Conservation (phyloP, 2,888 invertebrate genomes). For the Stramonita haemastoma region DNA sequence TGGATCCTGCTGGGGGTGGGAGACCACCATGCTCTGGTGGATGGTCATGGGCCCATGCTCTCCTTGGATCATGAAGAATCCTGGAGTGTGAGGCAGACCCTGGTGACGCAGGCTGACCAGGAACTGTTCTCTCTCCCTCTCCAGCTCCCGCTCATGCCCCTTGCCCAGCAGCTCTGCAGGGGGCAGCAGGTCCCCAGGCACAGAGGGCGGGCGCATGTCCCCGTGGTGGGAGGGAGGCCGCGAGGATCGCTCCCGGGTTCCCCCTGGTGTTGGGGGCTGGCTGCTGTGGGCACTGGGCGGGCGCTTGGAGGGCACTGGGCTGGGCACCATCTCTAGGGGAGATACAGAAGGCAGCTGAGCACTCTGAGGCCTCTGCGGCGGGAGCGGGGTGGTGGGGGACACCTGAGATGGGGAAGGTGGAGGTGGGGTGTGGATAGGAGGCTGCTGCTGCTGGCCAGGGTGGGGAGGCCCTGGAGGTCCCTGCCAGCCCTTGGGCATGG, state of each 20-base stretch:
- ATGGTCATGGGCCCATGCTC: slow-evolving; percentile 41
- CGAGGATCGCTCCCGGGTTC: slow-evolving; percentile 28
- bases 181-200: slow-evolving; percentile 30
- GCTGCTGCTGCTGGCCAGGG: slow-evolving; percentile 25
- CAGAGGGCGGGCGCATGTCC: slow-evolving; percentile 36
- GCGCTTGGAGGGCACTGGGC: slow-evolving; percentile 38
- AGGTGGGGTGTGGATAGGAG: slow-evolving; percentile 36
- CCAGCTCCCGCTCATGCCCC: slow-evolving; percentile 42
- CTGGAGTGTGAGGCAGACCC: slow-evolving; percentile 14
- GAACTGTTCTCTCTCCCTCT: slow-evolving; percentile 45
- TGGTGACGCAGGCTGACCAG: slow-evolving; percentile 27
- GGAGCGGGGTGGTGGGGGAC: slow-evolving; percentile 39
- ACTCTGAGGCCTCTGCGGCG: slow-evolving; percentile 45
- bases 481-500: slow-evolving; percentile 34
- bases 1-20: slow-evolving; percentile 48
- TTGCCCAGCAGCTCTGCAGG: slow-evolving; percentile 38
- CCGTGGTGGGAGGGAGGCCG: slow-evolving; percentile 38
- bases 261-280: background rate
- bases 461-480: slow-evolving; percentile 30
- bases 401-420: slow-evolving; percentile 42
- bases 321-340: slow-evolving; percentile 19
- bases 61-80: slow-evolving; percentile 36
- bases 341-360: slow-evolving; percentile 41
- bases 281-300: slow-evolving; percentile 56
- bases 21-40: slow-evolving; percentile 43